Evolutionary conservation across 1,140 invertebrate genomes (phyloP).

Genomic region (Bombyx mandarina): DNA sequence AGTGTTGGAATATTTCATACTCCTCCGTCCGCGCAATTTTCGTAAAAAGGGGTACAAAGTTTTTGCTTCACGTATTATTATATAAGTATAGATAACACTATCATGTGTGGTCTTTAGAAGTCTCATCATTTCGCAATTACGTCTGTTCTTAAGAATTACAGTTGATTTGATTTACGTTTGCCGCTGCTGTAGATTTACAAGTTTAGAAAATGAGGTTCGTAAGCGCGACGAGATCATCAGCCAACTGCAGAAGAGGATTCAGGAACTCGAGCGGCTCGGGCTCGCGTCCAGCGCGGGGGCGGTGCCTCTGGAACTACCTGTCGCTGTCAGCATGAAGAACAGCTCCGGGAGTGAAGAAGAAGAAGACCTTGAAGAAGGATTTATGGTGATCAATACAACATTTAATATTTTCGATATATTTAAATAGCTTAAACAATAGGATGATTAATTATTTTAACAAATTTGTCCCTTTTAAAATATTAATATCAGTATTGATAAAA

Average conservation of each 20-base stretch:
- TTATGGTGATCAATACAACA: constrained; percentile 59
- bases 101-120: too few species aligned
- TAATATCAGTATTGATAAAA: too few species aligned
- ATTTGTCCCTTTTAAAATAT: too few species aligned
- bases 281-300: constrained; percentile 13
- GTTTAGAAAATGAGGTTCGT: constrained; percentile 81
- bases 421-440: neutral
- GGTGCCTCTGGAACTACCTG: constrained; percentile 9
- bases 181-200: constrained; percentile 72
- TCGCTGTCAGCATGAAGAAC: constrained; percentile 33
- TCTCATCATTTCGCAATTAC: too few species aligned
- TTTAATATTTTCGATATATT: neutral
- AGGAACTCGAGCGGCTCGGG: constrained; percentile 74
- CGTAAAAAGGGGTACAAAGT: too few species aligned
- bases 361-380: constrained; percentile 60
- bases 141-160: neutral
- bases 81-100: too few species aligned
- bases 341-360: constrained; percentile 64
- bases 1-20: too few species aligned
- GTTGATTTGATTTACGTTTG: neutral
- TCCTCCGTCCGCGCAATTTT: too few species aligned
- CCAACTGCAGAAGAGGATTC: constrained; percentile 80
- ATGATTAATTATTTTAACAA: too few species aligned
- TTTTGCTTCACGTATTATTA: too few species aligned
- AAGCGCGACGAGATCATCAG: constrained; percentile 84